Conservation (phyloP, 2,888 invertebrate species). For the Parnassius orleans region DNA sequence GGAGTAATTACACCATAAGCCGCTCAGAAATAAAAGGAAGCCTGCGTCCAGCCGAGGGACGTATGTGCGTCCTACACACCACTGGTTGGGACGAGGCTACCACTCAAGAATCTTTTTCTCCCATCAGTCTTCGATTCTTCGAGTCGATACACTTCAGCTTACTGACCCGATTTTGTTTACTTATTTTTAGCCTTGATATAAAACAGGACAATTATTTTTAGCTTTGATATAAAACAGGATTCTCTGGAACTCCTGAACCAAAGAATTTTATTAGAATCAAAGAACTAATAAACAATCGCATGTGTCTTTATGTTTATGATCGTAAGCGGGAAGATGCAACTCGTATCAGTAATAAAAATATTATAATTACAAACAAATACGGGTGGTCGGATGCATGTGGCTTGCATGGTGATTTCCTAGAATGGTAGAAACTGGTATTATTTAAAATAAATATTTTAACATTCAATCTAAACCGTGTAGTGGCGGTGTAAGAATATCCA, state of each 20-base stretch:
- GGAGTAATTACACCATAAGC: no score
- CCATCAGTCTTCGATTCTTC: background rate
- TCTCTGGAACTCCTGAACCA: background rate
- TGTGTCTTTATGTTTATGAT: constrained; percentile 12
- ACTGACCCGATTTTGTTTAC: no score
- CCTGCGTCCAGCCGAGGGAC: no score
- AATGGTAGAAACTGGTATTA: background rate
- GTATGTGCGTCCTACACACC: constrained; percentile 6
- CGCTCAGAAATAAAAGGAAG: no score
- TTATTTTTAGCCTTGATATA: no score
- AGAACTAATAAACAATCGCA: constrained; percentile 16
- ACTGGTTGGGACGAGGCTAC: background rate
- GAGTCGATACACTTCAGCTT: background rate
- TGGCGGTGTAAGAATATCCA: no score
- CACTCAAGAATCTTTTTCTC: no score
- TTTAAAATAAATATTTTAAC: background rate
- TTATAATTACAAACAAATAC: constrained; percentile 24
- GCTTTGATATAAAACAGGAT: constrained; percentile 9
- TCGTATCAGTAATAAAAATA: constrained; percentile 23
- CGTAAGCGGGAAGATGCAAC: constrained; percentile 1
- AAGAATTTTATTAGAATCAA: constrained; percentile 3
- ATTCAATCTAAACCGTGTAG: no score
- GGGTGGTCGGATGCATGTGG: constrained; percentile 27
- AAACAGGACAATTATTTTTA: background rate
- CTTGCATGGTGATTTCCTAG: constrained; percentile 6